phyloP scores from a whole-genome alignment of 2,797 vertebrate genomes.

The Channa striata region DNA sequence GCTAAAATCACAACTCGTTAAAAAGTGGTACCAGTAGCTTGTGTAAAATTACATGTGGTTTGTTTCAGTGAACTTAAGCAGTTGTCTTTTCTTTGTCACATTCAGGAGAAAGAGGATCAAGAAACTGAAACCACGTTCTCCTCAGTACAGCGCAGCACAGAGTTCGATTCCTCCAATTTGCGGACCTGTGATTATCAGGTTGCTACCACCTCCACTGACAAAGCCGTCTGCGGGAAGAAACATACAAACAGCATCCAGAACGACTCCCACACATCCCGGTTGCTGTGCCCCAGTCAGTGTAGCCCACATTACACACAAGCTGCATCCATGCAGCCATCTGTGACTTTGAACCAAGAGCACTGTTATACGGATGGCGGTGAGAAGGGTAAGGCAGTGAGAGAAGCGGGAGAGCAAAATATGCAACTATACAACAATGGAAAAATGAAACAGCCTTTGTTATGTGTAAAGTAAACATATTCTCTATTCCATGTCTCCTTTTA shows the following conservation, averaged over 20 bases:
- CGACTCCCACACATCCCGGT: conserved; percentile 78
- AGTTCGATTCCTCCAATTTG: conserved; percentile 33
- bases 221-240: conserved; percentile 82
- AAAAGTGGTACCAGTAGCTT: background rate
- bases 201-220: conserved; percentile 88
- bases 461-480: background rate
- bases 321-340: conserved; percentile 52
- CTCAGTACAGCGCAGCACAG: conserved; percentile 7
- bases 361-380: conserved; percentile 23
- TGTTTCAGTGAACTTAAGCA: background rate
- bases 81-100: conserved; percentile 10
- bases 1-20: background rate
- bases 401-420: background rate
- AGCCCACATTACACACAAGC: conserved; percentile 79
- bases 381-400: conserved; percentile 44
- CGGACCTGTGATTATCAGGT: conserved; percentile 58
- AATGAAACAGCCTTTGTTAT: background rate
- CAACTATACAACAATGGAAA: background rate
- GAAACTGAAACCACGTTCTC: conserved; percentile 39
- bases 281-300: conserved; percentile 84
- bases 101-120: conserved; percentile 53
- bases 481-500: conserved; percentile 33
- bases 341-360: conserved; percentile 43
- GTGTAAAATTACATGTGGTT: background rate
- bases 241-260: conserved; percentile 56